Evolutionary conservation across 2,797 vertebrate species (phyloP).

Genomic region (Pangasius djambal): DNA sequence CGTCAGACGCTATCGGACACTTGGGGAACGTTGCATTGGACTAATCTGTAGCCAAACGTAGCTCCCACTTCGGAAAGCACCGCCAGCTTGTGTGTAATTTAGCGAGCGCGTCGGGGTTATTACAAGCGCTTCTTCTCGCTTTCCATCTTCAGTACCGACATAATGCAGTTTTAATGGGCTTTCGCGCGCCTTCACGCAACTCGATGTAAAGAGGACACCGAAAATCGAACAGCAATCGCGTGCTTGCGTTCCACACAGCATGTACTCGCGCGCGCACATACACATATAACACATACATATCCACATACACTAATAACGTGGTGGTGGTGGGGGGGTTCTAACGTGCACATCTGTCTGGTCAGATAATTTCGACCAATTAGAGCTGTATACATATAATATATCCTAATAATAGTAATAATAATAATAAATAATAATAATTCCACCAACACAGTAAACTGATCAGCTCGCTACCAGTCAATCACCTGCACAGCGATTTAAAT

Average conservation of each 20-base stretch:
- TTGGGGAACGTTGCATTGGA: slow-evolving; percentile 16
- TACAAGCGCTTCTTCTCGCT: background rate
- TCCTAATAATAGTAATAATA: background rate
- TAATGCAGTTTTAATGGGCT: slow-evolving; percentile 46
- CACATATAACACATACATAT: background rate
- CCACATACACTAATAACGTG: background rate
- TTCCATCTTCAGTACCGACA: slow-evolving; percentile 24
- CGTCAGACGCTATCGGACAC: background rate
- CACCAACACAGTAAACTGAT: background rate
- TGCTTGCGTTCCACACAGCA: slow-evolving; percentile 17
- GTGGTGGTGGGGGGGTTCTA: too few relatives aligned
- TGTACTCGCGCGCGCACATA: background rate
- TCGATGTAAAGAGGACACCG: slow-evolving; percentile 32
- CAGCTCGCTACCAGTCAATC: slow-evolving; percentile 25
- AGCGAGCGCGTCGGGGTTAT: background rate
- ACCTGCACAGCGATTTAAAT: slow-evolving; percentile 43
- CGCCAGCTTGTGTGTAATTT: background rate
- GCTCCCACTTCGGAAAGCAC: slow-evolving; percentile 9
- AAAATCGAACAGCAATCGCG: slow-evolving; percentile 33
- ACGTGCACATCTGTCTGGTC: slow-evolving; percentile 1
- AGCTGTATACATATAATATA: background rate
- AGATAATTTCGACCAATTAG: background rate
- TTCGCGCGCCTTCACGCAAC: slow-evolving; percentile 45
- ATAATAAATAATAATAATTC: background rate
- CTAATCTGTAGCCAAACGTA: background rate